Percentiles rank a stretch among this genome's conserved stretches.
These are phyloP conservation scores for Mycetomoellerius zeteki DNA, from an alignment of 1,140 invertebrate genomes.

Conservation along the genomic window DNA sequence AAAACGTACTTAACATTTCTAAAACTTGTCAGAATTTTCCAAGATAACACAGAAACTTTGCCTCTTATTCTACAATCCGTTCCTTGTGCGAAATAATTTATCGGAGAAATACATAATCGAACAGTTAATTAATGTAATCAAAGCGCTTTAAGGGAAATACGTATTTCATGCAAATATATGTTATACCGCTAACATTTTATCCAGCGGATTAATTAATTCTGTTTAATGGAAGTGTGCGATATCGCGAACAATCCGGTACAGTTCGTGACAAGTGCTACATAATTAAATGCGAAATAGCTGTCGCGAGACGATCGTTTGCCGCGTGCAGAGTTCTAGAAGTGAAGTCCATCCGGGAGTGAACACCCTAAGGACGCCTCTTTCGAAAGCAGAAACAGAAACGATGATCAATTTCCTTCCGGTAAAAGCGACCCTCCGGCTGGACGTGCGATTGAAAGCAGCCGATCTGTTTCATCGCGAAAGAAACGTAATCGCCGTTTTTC, in stretches of 20 bases:
- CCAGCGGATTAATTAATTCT: constrained; percentile 31
- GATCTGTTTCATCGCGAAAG: neutral
- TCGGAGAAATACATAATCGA: constrained; percentile 18
- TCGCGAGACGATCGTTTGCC: neutral
- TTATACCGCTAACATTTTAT: neutral
- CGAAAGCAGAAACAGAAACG: neutral
- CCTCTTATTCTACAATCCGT: neutral
- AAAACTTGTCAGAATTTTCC: neutral
- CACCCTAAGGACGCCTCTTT: neutral
- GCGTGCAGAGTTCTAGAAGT: neutral
- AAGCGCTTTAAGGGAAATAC: constrained; percentile 20
- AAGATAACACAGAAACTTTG: neutral
- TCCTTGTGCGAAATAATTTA: constrained; percentile 39
- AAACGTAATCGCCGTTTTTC: neutral
- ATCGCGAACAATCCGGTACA: neutral
- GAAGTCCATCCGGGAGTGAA: neutral
- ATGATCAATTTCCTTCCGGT: constrained; percentile 26
- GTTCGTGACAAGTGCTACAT: neutral
- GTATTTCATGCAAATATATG: neutral
- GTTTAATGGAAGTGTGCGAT: constrained; percentile 1
- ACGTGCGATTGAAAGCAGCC: neutral
- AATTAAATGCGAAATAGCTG: constrained; percentile 28
- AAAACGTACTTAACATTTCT: neutral
- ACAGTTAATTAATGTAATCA: constrained; percentile 9
- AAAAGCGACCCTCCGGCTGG: neutral